These are phyloP conservation scores for Platalea minor DNA, from an alignment of 2,797 vertebrate species.

Conservation along the genomic window DNA sequence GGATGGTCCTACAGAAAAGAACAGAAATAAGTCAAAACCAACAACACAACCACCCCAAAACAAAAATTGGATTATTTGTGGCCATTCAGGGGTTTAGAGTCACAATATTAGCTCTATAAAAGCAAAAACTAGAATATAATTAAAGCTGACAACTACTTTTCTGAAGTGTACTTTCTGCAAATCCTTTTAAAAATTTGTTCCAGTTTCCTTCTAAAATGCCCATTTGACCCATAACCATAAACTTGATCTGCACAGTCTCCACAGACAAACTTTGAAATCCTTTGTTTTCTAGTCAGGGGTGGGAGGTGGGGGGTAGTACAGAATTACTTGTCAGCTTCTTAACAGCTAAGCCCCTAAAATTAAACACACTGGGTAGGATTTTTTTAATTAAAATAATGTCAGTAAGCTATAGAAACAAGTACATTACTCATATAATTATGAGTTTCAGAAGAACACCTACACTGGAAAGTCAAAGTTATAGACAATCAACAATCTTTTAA, in stretches of 20 bases:
- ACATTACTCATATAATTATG: not conserved
- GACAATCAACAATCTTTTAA: not conserved
- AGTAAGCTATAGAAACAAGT: not conserved
- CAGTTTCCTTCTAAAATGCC: not conserved
- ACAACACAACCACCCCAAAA: not conserved
- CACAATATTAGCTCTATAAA: not conserved
- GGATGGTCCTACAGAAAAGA: slow-evolving; percentile 86
- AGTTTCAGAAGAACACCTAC: not conserved
- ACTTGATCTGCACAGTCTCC: not conserved
- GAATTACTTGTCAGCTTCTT: slow-evolving; percentile 25
- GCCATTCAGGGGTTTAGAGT: not conserved
- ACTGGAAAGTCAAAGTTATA: not conserved
- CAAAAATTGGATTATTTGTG: not conserved
- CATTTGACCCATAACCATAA: not conserved
- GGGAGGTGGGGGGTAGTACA: not conserved
- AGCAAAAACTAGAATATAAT: not conserved
- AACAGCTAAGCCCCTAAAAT: slow-evolving; percentile 31
- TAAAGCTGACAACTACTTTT: not conserved
- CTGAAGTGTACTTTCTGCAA: not conserved
- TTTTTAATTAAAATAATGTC: not conserved
- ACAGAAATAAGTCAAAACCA: not conserved
- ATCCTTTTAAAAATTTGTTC: not conserved
- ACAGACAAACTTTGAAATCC: not conserved
- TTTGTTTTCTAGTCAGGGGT: not conserved
- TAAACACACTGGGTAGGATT: not conserved